These are phyloP conservation scores for Brachypodius melanocephalos DNA, from an alignment of 2,113 vertebrate species.

Conservation along the genomic window DNA sequence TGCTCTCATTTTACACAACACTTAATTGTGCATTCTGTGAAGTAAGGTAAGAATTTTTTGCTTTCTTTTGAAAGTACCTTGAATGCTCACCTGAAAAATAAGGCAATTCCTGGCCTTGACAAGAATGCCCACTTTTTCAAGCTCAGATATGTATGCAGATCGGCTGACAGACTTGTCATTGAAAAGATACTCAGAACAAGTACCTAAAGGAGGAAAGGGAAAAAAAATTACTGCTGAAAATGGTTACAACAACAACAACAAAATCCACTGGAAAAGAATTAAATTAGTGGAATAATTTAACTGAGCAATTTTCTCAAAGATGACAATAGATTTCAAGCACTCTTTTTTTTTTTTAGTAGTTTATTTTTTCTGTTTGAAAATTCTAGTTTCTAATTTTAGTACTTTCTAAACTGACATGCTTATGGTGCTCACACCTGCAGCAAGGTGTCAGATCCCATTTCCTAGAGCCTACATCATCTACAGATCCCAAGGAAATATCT, in stretches of 20 bases:
- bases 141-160: conserved; percentile 76
- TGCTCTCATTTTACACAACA: background rate
- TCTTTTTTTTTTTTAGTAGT: background rate
- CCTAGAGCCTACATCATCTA: background rate
- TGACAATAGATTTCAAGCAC: background rate
- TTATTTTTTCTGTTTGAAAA: background rate
- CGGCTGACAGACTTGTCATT: conserved; percentile 72
- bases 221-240: background rate
- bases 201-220: conserved; percentile 67
- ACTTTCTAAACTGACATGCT: background rate
- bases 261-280: background rate
- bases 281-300: background rate
- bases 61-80: background rate
- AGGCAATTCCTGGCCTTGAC: conserved; percentile 89
- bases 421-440: background rate
- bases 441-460: background rate
- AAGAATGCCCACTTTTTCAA: conserved; percentile 86
- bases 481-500: background rate
- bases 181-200: conserved; percentile 80
- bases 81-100: conserved; percentile 89
- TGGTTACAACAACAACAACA: background rate
- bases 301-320: background rate
- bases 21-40: background rate
- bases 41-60: background rate
- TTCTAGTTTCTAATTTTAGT: background rate